Evolutionary conservation across 1,140 invertebrate species (phyloP).

Genomic region (Drosophila nebulosa): DNA sequence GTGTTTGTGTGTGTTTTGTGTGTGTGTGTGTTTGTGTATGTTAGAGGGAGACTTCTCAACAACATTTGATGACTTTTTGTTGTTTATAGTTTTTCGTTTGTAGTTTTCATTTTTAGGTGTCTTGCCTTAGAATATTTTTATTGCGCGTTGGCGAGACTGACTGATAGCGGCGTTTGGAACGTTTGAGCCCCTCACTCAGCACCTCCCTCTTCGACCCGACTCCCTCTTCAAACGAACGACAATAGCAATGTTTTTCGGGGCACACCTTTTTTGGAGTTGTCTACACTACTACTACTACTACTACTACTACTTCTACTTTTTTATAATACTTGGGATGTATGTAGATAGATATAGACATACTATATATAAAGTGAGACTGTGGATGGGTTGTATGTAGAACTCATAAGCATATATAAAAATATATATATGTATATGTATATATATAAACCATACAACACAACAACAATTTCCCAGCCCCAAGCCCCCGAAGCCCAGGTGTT

Average conservation of each 20-base stretch:
- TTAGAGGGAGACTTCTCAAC: constrained; percentile 26
- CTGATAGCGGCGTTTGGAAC: constrained; percentile 34
- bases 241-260: constrained; percentile 34
- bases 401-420: constrained; percentile 5
- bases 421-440: too few species aligned
- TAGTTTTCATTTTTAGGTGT: constrained; percentile 24
- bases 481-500: constrained; percentile 25
- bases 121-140: constrained; percentile 67
- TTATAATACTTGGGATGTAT: constrained; percentile 3
- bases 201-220: too few species aligned
- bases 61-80: constrained; percentile 51
- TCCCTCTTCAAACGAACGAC: background rate
- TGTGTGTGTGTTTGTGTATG: too few species aligned
- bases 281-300: too few species aligned
- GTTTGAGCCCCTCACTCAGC: too few species aligned
- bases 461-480: background rate
- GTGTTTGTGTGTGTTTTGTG: background rate
- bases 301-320: background rate
- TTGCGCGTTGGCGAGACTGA: constrained; percentile 66
- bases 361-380: background rate
- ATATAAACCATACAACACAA: constrained; percentile 13
- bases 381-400: background rate
- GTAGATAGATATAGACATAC: background rate
- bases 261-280: constrained; percentile 48
- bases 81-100: constrained; percentile 54